phyloP scores from a whole-genome alignment of 2,797 vertebrate species.

The Sebastolobus altivelis region DNA sequence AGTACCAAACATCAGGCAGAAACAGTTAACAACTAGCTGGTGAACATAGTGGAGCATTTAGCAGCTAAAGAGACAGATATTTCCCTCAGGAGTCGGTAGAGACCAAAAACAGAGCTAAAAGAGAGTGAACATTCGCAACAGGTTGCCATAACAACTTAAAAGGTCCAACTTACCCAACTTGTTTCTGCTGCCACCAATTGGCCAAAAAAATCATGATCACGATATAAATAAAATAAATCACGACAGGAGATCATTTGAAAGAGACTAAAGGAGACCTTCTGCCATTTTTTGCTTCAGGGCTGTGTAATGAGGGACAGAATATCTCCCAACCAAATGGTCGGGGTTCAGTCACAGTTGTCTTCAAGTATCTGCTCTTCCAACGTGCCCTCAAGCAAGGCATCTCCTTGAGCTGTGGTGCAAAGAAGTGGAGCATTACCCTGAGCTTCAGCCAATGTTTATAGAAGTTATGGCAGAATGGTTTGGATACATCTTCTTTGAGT shows the following conservation, averaged over 20 bases:
- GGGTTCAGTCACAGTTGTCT: constrained; percentile 27
- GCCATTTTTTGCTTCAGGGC: constrained; percentile 8
- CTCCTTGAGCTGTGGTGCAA: background rate
- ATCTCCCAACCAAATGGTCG: constrained; percentile 12
- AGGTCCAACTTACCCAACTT: background rate
- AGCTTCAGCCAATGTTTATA: background rate
- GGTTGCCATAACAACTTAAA: background rate
- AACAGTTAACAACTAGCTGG: background rate
- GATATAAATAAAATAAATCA: too few relatives aligned
- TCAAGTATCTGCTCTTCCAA: constrained; percentile 15
- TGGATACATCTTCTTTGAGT: background rate
- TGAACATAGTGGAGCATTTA: background rate
- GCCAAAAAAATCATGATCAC: background rate
- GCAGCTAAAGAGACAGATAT: background rate
- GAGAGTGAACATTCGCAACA: background rate
- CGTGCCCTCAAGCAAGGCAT: constrained; percentile 3
- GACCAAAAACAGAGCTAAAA: background rate
- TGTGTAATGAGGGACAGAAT: constrained; percentile 2
- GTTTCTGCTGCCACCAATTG: background rate
- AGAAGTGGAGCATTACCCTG: background rate
- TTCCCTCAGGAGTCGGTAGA: too few relatives aligned
- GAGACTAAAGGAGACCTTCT: constrained; percentile 24
- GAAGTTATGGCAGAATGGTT: constrained; percentile 7
- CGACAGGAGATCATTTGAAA: constrained; percentile 26
- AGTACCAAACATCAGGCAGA: background rate